Percentiles rank a stretch among this genome's conserved stretches.
These are phyloP conservation scores for Scaptomyza tumidula DNA, from an alignment of 2,888 invertebrate genomes.

Conservation along the genomic window DNA sequence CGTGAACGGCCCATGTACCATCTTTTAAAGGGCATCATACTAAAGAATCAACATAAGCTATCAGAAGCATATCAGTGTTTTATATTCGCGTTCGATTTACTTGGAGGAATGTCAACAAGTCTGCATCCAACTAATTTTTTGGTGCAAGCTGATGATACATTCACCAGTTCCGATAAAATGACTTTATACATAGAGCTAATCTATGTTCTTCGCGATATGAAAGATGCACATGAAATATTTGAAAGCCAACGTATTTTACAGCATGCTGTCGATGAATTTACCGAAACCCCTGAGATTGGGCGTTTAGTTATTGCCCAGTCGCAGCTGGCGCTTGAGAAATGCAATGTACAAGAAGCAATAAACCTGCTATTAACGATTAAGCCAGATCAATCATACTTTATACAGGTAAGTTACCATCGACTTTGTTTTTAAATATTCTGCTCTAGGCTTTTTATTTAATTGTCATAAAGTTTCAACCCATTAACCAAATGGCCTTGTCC, in stretches of 20 bases:
- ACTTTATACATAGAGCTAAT: slow-evolving; percentile 95
- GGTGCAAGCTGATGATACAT: slow-evolving; percentile 58
- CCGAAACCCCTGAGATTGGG: slow-evolving; percentile 93
- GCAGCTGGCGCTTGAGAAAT: slow-evolving; percentile 91
- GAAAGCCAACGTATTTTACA: slow-evolving; percentile 94
- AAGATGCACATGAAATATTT: slow-evolving; percentile 84
- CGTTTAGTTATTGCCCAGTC: slow-evolving; percentile 93
- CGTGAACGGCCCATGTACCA: slow-evolving; percentile 96
- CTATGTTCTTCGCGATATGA: slow-evolving; percentile 84
- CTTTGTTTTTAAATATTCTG: not conserved
- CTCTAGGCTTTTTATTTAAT: not conserved
- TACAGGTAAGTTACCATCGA: slow-evolving; percentile 86
- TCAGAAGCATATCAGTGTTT: slow-evolving; percentile 91
- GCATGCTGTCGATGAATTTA: slow-evolving; percentile 88
- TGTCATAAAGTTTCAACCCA: not conserved
- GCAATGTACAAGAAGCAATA: slow-evolving; percentile 92
- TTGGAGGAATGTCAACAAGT: slow-evolving; percentile 83
- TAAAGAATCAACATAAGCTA: slow-evolving; percentile 89
- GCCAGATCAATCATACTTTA: slow-evolving; percentile 93
- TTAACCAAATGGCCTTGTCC: no score
- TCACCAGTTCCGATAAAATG: slow-evolving; percentile 91
- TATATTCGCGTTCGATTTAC: slow-evolving; percentile 89
- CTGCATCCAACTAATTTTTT: slow-evolving; percentile 31
- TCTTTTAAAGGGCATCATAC: slow-evolving; percentile 92
- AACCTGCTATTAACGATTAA: slow-evolving; percentile 91